phyloP scores from a whole-genome alignment of 1,140 invertebrate species.

The Chlorops oryzae region DNA sequence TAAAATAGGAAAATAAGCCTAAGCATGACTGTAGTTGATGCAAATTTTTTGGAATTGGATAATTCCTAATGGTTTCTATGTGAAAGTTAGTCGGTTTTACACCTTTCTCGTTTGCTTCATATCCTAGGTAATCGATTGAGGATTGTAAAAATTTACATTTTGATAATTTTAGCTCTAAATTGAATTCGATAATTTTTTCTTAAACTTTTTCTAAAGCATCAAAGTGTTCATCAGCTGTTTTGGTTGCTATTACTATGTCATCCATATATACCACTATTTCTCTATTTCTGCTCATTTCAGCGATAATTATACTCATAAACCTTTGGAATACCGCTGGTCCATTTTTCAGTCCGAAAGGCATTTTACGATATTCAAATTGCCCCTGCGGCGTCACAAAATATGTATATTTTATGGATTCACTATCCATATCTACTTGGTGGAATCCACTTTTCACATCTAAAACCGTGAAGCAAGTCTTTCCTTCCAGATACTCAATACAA shows the following conservation, averaged over 20 bases:
- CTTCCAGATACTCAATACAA: not conserved
- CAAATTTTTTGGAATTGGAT: constrained; percentile 18
- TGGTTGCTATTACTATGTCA: constrained; percentile 8
- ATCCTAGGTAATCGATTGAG: constrained; percentile 2
- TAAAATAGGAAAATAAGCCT: constrained; percentile 16
- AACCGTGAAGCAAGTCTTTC: not conserved
- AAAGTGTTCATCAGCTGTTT: constrained; percentile 14
- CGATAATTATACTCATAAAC: not conserved
- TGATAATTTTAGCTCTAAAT: not conserved
- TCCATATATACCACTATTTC: not conserved
- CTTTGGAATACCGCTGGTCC: constrained; percentile 17
- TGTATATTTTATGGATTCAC: not conserved
- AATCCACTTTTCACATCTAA: too few relatives aligned
- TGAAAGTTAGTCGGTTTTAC: constrained; percentile 18
- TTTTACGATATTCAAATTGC: not conserved
- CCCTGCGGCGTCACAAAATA: not conserved
- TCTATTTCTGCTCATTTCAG: not conserved
- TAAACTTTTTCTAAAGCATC: constrained; percentile 13
- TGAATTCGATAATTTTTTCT: constrained; percentile 1
- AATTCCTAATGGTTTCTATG: constrained; percentile 15
- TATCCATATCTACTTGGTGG: not conserved
- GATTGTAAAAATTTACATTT: constrained; percentile 16
- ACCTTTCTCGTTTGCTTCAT: not conserved
- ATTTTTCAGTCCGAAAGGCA: not conserved
- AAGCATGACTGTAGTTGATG: constrained; percentile 19